Percentiles rank a stretch among this genome's conserved stretches.
These are phyloP conservation scores for Drosophila pseudoobscura DNA, from an alignment of 1,140 invertebrate species.

Conservation along the genomic window DNA sequence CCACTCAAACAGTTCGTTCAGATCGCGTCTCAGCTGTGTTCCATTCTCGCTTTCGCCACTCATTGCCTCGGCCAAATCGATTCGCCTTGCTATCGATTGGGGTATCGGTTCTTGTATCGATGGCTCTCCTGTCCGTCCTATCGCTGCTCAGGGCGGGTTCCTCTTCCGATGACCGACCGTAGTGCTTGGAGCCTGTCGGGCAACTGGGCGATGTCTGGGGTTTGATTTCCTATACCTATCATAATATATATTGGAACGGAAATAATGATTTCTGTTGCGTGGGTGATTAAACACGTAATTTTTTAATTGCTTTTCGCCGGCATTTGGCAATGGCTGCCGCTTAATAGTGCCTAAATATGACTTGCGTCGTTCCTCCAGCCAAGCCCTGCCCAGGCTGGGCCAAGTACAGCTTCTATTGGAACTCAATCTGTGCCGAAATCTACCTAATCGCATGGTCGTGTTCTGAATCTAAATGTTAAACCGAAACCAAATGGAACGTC, in stretches of 20 bases:
- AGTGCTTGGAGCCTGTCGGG: slow-evolving; percentile 46
- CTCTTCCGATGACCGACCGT: slow-evolving; percentile 15
- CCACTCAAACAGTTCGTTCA: slow-evolving; percentile 66
- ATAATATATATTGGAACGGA: slow-evolving; percentile 31
- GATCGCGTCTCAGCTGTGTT: slow-evolving; percentile 52
- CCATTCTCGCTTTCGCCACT: slow-evolving; percentile 27
- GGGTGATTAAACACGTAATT: slow-evolving; percentile 62
- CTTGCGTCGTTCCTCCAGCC: background rate
- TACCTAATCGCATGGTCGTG: slow-evolving; percentile 59
- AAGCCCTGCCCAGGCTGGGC: too few relatives aligned
- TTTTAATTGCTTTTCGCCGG: slow-evolving; percentile 61
- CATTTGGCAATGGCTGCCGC: slow-evolving; percentile 29
- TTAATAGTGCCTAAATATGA: slow-evolving; percentile 73
- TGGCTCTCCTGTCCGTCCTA: slow-evolving; percentile 9
- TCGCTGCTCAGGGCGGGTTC: background rate
- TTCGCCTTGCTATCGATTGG: slow-evolving; percentile 30
- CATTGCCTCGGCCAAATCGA: slow-evolving; percentile 33
- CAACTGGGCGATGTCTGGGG: slow-evolving; percentile 47
- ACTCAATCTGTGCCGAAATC: slow-evolving; percentile 21
- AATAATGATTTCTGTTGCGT: slow-evolving; percentile 54
- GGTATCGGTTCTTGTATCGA: slow-evolving; percentile 25
- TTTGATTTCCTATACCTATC: slow-evolving; percentile 37
- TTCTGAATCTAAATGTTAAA: slow-evolving; percentile 24
- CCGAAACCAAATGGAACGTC: too few relatives aligned
- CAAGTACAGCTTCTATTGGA: slow-evolving; percentile 43